Evolutionary conservation across 2,797 vertebrate species (phyloP).

Genomic region (Denticeps clupeoides): DNA sequence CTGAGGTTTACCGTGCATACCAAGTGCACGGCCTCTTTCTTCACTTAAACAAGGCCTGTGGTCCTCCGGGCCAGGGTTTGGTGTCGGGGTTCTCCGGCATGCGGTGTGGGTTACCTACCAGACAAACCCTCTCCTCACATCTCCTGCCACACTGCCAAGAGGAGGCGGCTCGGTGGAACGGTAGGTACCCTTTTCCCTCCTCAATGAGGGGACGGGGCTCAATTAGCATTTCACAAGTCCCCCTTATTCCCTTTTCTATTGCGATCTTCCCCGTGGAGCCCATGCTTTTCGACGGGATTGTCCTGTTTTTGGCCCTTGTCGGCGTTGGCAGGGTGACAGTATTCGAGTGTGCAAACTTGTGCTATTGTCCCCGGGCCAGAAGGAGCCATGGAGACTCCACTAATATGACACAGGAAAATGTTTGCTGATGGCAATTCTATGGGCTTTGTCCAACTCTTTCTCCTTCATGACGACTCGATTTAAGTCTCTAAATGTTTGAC

Average conservation of each 20-base stretch:
- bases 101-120: constrained; percentile 42
- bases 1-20: no score
- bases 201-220: constrained; percentile 76
- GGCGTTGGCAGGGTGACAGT: constrained; percentile 99
- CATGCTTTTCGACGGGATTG: constrained; percentile 78
- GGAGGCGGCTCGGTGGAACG: constrained; percentile 44
- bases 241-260: constrained; percentile 64
- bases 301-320: constrained; percentile 93
- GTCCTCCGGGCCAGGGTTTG: constrained; percentile 10
- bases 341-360: constrained; percentile 99
- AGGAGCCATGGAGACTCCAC: constrained; percentile 99
- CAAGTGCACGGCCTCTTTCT: no score
- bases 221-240: constrained; percentile 86
- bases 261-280: constrained; percentile 81
- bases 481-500: constrained; percentile 99
- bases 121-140: constrained; percentile 48
- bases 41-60: constrained; percentile 7
- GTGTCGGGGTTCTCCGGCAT: constrained; percentile 25
- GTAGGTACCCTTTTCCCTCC: constrained; percentile 52
- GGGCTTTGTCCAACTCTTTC: constrained; percentile 99
- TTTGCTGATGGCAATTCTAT: constrained; percentile 99
- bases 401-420: constrained; percentile 99
- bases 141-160: constrained; percentile 50
- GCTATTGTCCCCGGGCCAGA: constrained; percentile 94
- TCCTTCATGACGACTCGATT: constrained; percentile 99